phyloP scores from a whole-genome alignment of 1,140 invertebrate genomes.

The Cryptotermes secundus region DNA sequence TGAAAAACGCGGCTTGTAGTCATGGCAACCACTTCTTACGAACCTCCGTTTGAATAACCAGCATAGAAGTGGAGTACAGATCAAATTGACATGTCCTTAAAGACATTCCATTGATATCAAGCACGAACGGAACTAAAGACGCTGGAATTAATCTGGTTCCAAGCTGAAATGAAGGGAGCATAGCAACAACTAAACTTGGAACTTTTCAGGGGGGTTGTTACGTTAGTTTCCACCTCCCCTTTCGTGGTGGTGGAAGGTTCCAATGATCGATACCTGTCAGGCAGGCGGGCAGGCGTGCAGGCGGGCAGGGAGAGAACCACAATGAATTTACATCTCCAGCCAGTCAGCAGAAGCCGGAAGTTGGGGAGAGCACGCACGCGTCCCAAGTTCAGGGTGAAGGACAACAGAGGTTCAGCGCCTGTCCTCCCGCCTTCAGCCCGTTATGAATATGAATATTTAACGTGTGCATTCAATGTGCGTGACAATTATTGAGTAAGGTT shows the following conservation, averaged over 20 bases:
- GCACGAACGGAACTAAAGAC: background rate
- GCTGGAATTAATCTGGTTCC: background rate
- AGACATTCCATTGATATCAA: no score
- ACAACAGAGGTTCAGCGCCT: background rate
- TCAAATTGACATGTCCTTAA: no score
- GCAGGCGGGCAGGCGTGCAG: no score
- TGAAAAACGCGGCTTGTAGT: no score
- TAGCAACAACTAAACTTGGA: background rate
- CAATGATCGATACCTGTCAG: background rate
- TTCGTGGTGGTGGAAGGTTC: constrained; percentile 14
- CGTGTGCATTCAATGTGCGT: background rate
- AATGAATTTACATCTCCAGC: constrained; percentile 7
- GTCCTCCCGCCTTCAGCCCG: background rate
- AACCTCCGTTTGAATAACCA: no score
- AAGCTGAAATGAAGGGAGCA: background rate
- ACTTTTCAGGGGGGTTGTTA: background rate
- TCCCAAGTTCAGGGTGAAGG: constrained; percentile 2
- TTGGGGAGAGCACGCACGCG: background rate
- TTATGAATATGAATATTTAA: background rate
- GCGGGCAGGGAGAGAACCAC: background rate
- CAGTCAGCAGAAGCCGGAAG: constrained; percentile 12
- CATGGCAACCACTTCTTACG: no score
- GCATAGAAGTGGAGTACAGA: no score
- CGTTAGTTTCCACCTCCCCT: constrained; percentile 3
- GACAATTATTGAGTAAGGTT: background rate